phyloP scores from a whole-genome alignment of 2,888 invertebrate species.

The Folsomia manolachei region DNA sequence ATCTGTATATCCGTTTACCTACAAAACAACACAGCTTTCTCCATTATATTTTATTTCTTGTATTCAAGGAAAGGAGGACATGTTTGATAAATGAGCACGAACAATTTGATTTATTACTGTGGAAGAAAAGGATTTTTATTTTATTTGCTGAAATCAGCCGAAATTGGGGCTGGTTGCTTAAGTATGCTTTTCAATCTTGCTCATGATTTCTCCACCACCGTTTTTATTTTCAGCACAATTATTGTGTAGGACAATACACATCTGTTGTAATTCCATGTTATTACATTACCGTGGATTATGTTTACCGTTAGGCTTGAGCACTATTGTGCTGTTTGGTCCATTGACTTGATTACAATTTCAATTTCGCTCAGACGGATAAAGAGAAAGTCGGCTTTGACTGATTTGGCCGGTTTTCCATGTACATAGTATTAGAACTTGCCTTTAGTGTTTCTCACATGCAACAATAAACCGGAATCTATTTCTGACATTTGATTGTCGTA shows the following conservation, averaged over 20 bases:
- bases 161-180: too few relatives aligned
- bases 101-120: slow-evolving; percentile 15
- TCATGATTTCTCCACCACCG: neutral
- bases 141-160: neutral
- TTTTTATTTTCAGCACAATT: neutral
- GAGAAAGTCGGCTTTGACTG: neutral
- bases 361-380: neutral
- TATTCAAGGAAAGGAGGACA: slow-evolving; percentile 1
- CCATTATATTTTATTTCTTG: neutral
- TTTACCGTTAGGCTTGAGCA: too few relatives aligned
- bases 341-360: slow-evolving; percentile 8
- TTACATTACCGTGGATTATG: neutral
- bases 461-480: neutral
- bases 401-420: too few relatives aligned
- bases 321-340: neutral
- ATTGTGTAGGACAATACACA: neutral
- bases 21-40: too few relatives aligned
- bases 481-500: neutral
- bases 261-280: neutral
- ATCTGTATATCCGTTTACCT: too few relatives aligned
- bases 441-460: neutral
- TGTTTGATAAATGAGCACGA: slow-evolving; percentile 12
- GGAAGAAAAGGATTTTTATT: slow-evolving; percentile 2
- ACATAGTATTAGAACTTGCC: neutral
- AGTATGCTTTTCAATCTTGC: neutral